Evolutionary conservation across 2,797 vertebrate genomes (phyloP), one percentile per base, ranked within the genome.

Genomic region (Ctenosaura bakeri): DNA sequence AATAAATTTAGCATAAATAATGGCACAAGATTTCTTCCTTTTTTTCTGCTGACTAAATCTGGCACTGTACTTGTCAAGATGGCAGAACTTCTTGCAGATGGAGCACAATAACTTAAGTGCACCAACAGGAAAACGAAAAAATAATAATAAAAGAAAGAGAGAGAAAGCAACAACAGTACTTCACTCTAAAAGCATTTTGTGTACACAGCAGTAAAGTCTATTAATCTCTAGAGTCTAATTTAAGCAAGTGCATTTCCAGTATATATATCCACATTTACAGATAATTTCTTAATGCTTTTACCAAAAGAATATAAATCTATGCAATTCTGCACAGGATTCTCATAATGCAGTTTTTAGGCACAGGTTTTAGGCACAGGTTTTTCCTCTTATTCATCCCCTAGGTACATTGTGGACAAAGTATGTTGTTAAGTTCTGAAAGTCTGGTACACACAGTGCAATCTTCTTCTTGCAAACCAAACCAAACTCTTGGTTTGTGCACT

Each of bases 181-280:
- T 4, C 32, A 76, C 73, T 92, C 73, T 24, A 88, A 54, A 91
- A 91, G 90, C 73, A 77, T n/a, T 20, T 26, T 85, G 16, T 69
- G 16, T 90, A 87, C 14, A 0, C 35, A 73, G 35, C 35, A 74
- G 35, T 29, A 46, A 88, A 74, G 6, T 2, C 16, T 80, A 24
- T 82, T 73, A 35, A 24, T 42, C 24, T 73, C 88, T 76, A 62
- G 42, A 0, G 38, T n/a, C 69, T 56, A 85, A 86, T 56, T 8
- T 26, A n/a, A 86, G 62, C 88, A 76, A 54, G 26, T 56, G 29
- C 0, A 50, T 0, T 14, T 12, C 0, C 16, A 56, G 22, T 29
- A 85, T 24, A 20, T 8, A 14, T 80, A 52, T 86, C 76, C 35
- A 79, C 32, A 6, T 29, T 79, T 52, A 29, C 8, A 77, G 76